Base-by-base conservation (phyloP, 1,140 invertebrate genomes). In the Geopemphigus sp. region DNA sequence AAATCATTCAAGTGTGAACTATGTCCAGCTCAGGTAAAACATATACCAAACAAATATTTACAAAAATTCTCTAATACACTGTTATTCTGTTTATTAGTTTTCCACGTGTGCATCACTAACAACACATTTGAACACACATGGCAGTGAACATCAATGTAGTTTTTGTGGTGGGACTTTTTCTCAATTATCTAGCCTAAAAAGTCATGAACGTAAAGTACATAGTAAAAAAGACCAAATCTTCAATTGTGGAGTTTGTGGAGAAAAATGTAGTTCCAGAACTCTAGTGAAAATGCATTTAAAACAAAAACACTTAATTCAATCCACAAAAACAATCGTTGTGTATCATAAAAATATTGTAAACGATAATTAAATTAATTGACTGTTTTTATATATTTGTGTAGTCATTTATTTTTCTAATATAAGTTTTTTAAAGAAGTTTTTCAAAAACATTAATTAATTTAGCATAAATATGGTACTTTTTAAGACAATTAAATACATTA, bases 61-160 rank as follows among this genome's bases (percentile, higher is more conserved):
- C 14, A 59, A 10, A 6, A 59, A 45, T 22, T 68, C 39, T 45
- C n/a, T 50, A 32, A 72, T 53, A 19, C 10, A 54, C 29, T 17
- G 24, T 19, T 39, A 3, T 3, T n/a, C 8, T 39, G 32, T 39
- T 39, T 54, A 0, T 76, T 50, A 78, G 74, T 15, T 78, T 78
- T 8, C 32, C 47, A 78, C 32, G 17, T 29, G 32, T 78, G 17
- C 57, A 29, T 78, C 57, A 0, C 19, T 78, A 5, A 78, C 63
- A 63, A 19, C 39, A 11, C 74, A 78, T 12, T 63, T 78, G 22
- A 78, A 61, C 29, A 78, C 57, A 0, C 74, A 78, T n/a, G 57
- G 74, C 47, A 57, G 57, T 63, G 32, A 78, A 63, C 63, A 50
- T 78, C 74, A 78, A 50, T 78, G 74, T 19, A 78, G 32, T 61